phyloP scores from a whole-genome alignment of 2,888 invertebrate genomes.

The Lithophane leautieri region DNA sequence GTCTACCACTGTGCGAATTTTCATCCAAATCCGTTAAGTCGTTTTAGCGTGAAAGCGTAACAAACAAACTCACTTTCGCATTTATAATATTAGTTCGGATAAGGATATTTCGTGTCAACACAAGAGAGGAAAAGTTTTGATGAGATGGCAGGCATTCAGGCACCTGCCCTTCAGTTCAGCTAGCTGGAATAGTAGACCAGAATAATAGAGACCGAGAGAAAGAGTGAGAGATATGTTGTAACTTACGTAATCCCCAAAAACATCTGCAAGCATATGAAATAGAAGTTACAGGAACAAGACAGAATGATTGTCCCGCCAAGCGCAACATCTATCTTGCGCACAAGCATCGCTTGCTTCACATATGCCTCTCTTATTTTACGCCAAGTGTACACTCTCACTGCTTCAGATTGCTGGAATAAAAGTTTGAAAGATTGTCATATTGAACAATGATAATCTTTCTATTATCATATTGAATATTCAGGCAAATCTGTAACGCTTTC shows the following conservation, averaged over 20 bases:
- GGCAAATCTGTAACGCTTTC: background rate
- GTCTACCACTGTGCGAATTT: too few species aligned
- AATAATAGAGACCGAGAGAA: background rate
- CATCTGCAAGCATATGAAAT: slow-evolving; percentile 93
- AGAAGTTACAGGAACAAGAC: slow-evolving; percentile 92
- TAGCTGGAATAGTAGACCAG: background rate
- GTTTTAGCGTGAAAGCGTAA: too few species aligned
- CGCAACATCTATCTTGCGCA: slow-evolving; percentile 89
- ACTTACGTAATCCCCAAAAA: slow-evolving; percentile 92
- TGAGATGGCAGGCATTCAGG: background rate
- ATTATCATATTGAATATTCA: too few species aligned
- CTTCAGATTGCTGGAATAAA: slow-evolving; percentile 69
- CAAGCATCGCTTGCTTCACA: slow-evolving; percentile 90
- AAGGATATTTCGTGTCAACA: background rate
- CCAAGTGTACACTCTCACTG: slow-evolving; percentile 86
- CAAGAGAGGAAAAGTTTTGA: background rate
- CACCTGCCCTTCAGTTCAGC: background rate
- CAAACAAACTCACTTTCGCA: too few species aligned
- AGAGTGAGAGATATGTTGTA: background rate
- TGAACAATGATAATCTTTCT: too few species aligned
- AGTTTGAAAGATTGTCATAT: background rate
- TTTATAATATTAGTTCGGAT: too few species aligned
- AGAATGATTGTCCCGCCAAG: slow-evolving; percentile 91
- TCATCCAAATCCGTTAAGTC: too few species aligned
- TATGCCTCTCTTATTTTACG: slow-evolving; percentile 92